A percentile compares a stretch with the other conserved stretches of the same genome.
Evolutionary conservation across 1,140 invertebrate genomes (phyloP).

Genomic region (Goniozus legneri): DNA sequence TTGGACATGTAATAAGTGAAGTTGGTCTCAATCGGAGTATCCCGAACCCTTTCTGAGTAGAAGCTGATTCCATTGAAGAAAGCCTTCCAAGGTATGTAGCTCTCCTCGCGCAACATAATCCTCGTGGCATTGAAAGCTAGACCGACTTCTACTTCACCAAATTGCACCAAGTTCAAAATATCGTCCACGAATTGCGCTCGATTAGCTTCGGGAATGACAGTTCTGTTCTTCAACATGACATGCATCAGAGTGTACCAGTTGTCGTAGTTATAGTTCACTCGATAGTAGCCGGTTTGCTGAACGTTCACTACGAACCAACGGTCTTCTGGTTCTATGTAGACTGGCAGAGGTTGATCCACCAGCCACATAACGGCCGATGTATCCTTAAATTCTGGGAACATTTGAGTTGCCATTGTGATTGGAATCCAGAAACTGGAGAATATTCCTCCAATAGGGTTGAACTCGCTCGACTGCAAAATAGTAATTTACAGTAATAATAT

Average conservation of each 20-base stretch:
- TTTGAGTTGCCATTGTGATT: slow-evolving; percentile 21
- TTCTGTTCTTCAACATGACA: slow-evolving; percentile 47
- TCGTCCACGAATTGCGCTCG: slow-evolving; percentile 63
- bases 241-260: slow-evolving; percentile 55
- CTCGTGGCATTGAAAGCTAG: slow-evolving; percentile 51
- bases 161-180: slow-evolving; percentile 49
- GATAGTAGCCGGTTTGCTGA: slow-evolving; percentile 63
- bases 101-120: slow-evolving; percentile 58
- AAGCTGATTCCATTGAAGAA: slow-evolving; percentile 36
- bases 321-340: slow-evolving; percentile 21
- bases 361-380: slow-evolving; percentile 36
- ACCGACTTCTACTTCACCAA: slow-evolving; percentile 36
- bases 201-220: slow-evolving; percentile 58
- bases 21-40: background rate
- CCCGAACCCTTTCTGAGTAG: slow-evolving; percentile 4
- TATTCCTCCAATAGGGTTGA: background rate
- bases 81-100: slow-evolving; percentile 50
- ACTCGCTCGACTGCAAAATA: background rate
- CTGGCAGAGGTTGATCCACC: slow-evolving; percentile 18
- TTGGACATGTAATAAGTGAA: slow-evolving; percentile 13
- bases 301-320: slow-evolving; percentile 62
- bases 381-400: slow-evolving; percentile 6
- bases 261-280: slow-evolving; percentile 60
- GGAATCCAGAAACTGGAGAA: slow-evolving; percentile 28
- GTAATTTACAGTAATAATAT: background rate